Conservation (phyloP, 2,113 vertebrate genomes). For the Ranitomeya imitator region DNA sequence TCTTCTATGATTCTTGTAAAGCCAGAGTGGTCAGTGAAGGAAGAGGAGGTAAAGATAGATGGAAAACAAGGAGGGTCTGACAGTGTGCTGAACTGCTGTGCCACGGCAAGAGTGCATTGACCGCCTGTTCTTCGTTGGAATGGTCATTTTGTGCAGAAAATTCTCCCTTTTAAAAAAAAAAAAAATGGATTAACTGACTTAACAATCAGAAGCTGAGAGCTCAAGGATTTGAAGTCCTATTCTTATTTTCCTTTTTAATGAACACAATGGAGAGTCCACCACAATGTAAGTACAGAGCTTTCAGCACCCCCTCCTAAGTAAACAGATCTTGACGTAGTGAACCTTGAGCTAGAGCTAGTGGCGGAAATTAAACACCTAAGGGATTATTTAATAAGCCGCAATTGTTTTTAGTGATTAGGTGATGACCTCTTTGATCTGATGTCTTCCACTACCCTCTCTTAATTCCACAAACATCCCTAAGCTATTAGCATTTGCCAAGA, state of each 20-base stretch:
- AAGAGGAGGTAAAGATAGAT: too few species aligned
- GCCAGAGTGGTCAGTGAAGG: too few species aligned
- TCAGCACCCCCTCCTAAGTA: background rate
- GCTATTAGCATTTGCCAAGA: slow-evolving; percentile 24
- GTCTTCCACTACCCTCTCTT: slow-evolving; percentile 1
- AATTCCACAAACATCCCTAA: background rate
- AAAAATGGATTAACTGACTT: background rate
- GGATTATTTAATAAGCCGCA: slow-evolving; percentile 31
- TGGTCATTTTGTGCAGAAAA: too few species aligned
- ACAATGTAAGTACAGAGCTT: background rate
- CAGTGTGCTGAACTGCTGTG: too few species aligned
- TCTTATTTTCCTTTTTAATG: background rate
- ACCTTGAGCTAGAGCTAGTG: background rate
- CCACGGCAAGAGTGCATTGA: too few species aligned
- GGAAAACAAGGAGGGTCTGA: too few species aligned
- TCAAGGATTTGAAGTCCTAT: background rate
- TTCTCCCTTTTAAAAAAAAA: too few species aligned
- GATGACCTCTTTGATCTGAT: slow-evolving; percentile 23
- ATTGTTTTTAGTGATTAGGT: slow-evolving; percentile 36
- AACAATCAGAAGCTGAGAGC: background rate
- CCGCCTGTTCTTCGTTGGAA: too few species aligned
- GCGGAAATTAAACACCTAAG: slow-evolving; percentile 37
- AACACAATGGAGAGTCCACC: background rate
- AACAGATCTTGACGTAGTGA: slow-evolving; percentile 1
- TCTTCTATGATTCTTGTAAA: too few species aligned